Evolutionary conservation across 1,140 invertebrate species (phyloP), one percentile per base, ranked within the genome.

Genomic region (Neotoxoptera formosana): DNA sequence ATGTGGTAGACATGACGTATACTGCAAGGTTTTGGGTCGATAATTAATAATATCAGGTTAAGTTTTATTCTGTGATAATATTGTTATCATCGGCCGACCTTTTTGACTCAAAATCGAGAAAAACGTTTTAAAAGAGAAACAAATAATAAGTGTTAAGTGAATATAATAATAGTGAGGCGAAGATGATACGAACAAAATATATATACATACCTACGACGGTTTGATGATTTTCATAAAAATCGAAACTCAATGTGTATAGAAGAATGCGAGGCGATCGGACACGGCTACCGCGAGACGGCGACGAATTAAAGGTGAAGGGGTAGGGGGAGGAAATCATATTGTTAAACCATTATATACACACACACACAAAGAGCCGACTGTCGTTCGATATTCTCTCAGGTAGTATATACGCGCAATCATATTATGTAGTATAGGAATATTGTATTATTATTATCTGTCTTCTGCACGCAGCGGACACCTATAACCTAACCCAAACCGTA

Each of bases 221-320:
- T 76, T n/a, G 60, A 76, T 86, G 84, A 86, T 86, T 86, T 86
- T 86, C 7, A 25, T 30, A 86, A 86, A 86, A 45, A 86, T 86
- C 84, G 9, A 86, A 86, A 86, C 30, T 86, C 36, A 6, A 86
- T 7, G 41, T n/a, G 60, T 67, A 41, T 41, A 67, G 17, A 86
- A 86, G 84, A 86, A 86, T 86, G 84, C 36, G 25, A 86, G 41
- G n/a, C 41, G 84, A 41, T 86, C 84, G 45, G 84, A 86, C 83
- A 86, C 83, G 84, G 60, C 84, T 86, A 47, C 41, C 30, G 23
- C 14, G 23, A 25, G 84, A 84, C 83, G 83, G 3, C 60, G 30
- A n/a, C 30, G 60, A 76, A 76, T 76, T 76, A n/a, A 76, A 76
- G 60, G 30, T 7, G 14, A 76, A 76, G 60, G 14, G 30, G 17